Base-by-base conservation (phyloP, 2,113 vertebrate genomes). In the Elgaria multicarinata region DNA sequence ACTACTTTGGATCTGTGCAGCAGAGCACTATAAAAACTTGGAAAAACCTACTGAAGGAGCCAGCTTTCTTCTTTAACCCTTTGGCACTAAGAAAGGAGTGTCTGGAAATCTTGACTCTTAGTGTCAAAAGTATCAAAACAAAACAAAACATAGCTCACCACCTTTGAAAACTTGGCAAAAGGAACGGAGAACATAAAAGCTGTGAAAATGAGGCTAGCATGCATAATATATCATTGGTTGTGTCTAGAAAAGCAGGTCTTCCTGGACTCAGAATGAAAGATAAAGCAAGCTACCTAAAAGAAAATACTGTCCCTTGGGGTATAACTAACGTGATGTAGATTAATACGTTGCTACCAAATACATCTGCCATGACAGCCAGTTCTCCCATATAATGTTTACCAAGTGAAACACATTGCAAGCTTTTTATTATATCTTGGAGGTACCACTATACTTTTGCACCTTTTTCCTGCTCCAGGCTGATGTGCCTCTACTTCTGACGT, bases 81-180 rank as follows among this genome's bases (percentile, higher is more conserved):
- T 95, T 90, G 92, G 89, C 93, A 94, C 64, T 93, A 82, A 88
- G 76, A 42, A 93, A 86, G n/a, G 39, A 50, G 53, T 85, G 89
- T 94, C 93, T 95, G 92, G 95, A 96, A 95, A 95, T 92, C 78
- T 80, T 95, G 93, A 94, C 89, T 94, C 89, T 85, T 89, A 88
- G 58, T 1, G 0, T 93, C 88, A 91, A 93, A 89, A 3, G 82
- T 93, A 95, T 95, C 92, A 94, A 94, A 94, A 92, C 83, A 91
- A 95, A 94, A 86, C 64, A 87, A 85, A 18, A 53, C 18, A 0
- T 7, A 91, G 33, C 75, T 93, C 89, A 80, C 85, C 88, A 6
- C 33, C 86, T 87, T 88, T 42, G 74, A 92, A 50, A 87, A 92
- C 36, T 89, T 96, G 95, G 94, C 93, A 94, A 90, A 39, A 88